Base-by-base conservation (phyloP, 1,140 invertebrate genomes). In the Magallana gigas region DNA sequence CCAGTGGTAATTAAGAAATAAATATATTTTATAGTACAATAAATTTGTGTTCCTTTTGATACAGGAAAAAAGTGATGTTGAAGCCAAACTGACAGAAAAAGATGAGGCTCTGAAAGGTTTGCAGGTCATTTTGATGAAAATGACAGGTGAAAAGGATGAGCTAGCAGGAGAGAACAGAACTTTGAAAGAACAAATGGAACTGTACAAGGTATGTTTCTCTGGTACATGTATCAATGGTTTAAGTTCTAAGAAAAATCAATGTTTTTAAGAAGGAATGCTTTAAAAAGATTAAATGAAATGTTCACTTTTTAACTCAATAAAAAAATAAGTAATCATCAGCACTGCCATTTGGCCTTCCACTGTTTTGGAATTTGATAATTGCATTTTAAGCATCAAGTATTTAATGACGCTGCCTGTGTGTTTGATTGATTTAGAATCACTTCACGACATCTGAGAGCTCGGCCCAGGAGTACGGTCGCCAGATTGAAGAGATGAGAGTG, bases 111-210 rank as follows among this genome's bases (percentile, higher is more conserved):
- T 93, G 12, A 71, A 57, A 12, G 60, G 56, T 9, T 85, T 93
- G 48, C 89, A 91, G 86, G 87, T 86, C 7, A 87, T 90, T 36
- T 85, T 94, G 23, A 91, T 89, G 68, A 82, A 48, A 83, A 84
- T 94, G 80, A 85, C 91, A 12, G 91, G 87, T 57, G 92, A 94
- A 71, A 93, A 93, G 83, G 93, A 94, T 91, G 90, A 91, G 57
- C 85, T 93, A n/a, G 91, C 88, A 36, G 93, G 93, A 14, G 86
- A 90, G 16, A 92, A 92, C 86, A 84, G 89, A 82, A 85, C 84
- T 9, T 87, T 94, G 80, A 88, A 91, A 29, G 91, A 93, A 84
- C 90, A 94, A 64, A 92, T 92, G 36, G 91, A 93, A 71, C 85
- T 92, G 80, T 92, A 91, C 81, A 93, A 94, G 92, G 93, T 94